These are phyloP conservation scores for Parelbella ahira DNA, from an alignment of 2,888 invertebrate species.

Conservation along the genomic window DNA sequence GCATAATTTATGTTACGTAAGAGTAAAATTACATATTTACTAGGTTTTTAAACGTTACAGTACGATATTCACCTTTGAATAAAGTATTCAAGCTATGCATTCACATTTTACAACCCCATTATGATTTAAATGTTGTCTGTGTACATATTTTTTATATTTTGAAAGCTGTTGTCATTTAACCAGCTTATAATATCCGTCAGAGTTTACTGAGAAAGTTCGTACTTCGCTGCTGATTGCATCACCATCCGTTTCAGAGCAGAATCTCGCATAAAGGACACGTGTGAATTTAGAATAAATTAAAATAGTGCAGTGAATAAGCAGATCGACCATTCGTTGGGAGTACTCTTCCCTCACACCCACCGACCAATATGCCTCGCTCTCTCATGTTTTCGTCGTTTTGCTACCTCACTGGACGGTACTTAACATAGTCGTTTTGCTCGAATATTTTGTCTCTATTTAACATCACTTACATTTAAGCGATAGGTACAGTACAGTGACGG, in stretches of 20 bases:
- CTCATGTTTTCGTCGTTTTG: conserved; percentile 38
- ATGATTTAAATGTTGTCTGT: no score
- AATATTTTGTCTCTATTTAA: conserved; percentile 27
- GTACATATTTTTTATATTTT: no score
- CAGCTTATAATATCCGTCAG: no score
- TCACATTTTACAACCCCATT: no score
- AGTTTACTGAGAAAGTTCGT: no score
- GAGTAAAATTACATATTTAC: no score
- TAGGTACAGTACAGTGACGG: conserved; percentile 7
- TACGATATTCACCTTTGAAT: no score
- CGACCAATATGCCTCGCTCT: conserved; percentile 30
- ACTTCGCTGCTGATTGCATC: conserved; percentile 39
- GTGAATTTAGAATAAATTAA: conserved; percentile 61
- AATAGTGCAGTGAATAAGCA: conserved; percentile 67
- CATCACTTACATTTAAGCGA: conserved; percentile 10
- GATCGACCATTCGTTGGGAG: conserved; percentile 34
- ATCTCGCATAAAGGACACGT: conserved; percentile 45
- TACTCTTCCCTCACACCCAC: conserved; percentile 29
- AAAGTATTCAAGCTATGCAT: no score
- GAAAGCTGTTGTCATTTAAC: no score
- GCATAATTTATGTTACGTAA: no score
- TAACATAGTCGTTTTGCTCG: conserved; percentile 32
- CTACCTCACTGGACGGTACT: conserved; percentile 36
- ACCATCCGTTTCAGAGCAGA: conserved; percentile 37
- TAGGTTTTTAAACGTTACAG: no score